Base-by-base conservation (phyloP, 2,888 invertebrate species). In the Athalia cordata region DNA sequence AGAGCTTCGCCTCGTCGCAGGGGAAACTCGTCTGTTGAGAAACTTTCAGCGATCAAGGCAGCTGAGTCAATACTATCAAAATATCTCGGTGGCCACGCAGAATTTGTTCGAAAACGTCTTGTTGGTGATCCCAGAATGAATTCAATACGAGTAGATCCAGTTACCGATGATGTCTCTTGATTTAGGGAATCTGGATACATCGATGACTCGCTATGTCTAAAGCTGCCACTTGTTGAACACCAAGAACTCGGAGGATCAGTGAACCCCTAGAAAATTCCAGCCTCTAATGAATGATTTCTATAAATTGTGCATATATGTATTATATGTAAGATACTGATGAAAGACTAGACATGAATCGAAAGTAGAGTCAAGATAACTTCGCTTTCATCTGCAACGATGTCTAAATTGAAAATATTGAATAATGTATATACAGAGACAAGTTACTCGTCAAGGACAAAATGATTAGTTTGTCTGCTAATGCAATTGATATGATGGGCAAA, bases 31-130 rank as follows among this genome's bases (percentile, higher is more conserved):
- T 91, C 91, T 59, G 91, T 91, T 78, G 85, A 81, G 29, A 88
- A 82, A 78, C 88, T 88, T 67, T 89, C 89, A n/a, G 87, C 86
- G 13, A 86, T 82, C 80, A 88, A 86, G 43, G 84, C 85, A 47
- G 85, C 87, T 66, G 92, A 93, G 87, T 93, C 93, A 89, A 95
- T 94, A 89, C 94, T 95, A 89, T 95, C 95, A 87, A 94, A 95
- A 88, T 93, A 95, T 78, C 82, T 84, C 61, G 81, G 85, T 67
- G 85, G 87, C 87, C 83, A 89, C 80, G 91, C 86, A 89, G 92
- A 84, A 90, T 91, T 85, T 87, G 91, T 84, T 87, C 92, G 88
- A 77, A 90, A 88, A 70, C 86, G 85, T 80, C 89, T 84, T 8
- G 88, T 88, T 8, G 89, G 89, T 47, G 89, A 90, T 68, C 89